Evolutionary conservation across 2,888 invertebrate species (phyloP).

Genomic region (Sepiola atlantica): DNA sequence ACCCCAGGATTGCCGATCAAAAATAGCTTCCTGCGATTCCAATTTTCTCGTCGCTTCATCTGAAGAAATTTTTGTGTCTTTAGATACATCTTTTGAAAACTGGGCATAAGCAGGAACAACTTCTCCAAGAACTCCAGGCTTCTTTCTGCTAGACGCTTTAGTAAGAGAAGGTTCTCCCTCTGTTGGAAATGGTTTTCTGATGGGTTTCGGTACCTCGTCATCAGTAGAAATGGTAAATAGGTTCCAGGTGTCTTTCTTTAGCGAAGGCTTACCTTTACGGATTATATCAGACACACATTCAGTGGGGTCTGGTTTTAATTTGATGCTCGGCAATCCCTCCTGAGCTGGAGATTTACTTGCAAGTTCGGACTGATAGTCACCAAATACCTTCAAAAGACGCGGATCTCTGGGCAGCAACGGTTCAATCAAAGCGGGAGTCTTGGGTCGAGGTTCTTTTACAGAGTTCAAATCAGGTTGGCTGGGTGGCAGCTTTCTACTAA

Average conservation of each 20-base stretch:
- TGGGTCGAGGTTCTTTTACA: background rate
- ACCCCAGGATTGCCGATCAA: background rate
- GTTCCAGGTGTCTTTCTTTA: background rate
- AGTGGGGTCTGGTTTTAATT: background rate
- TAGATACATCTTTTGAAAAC: conserved; percentile 22
- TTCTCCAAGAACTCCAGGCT: background rate
- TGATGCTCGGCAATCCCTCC: background rate
- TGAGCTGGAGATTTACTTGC: background rate
- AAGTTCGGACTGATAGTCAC: background rate
- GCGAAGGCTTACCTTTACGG: background rate
- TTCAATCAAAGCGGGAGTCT: background rate
- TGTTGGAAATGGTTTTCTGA: background rate
- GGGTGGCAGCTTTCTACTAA: background rate
- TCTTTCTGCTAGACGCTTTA: background rate
- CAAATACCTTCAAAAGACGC: background rate
- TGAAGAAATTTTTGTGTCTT: background rate
- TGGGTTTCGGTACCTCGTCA: background rate
- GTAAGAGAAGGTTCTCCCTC: background rate
- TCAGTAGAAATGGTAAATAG: background rate
- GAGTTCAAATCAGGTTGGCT: conserved; percentile 10
- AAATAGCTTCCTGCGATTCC: background rate
- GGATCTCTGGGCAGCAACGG: conserved; percentile 23
- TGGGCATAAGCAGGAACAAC: conserved; percentile 6
- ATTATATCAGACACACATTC: background rate
- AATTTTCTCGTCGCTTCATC: background rate